Evolutionary conservation across 2,113 vertebrate genomes (phyloP), one percentile per base, ranked within the genome.

Genomic region (Thalassoma bifasciatum): DNA sequence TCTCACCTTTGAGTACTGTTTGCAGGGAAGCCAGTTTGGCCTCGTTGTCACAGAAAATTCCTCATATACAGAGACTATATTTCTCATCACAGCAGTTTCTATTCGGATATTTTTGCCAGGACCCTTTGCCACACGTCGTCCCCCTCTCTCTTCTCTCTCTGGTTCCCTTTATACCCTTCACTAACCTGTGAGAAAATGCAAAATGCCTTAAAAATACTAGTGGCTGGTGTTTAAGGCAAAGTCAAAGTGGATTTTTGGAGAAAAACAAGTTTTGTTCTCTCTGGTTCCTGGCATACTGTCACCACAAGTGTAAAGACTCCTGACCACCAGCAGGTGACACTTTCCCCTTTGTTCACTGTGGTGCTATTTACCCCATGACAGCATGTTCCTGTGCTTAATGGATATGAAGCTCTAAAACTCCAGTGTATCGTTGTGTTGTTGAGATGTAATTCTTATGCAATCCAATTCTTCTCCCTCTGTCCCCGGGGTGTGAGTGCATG

Each of bases 301-400:
- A 49, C 42, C 24, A 58, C 50, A 73, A 64, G 79, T 91, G 91
- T 83, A 93, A 79, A 78, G 75, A 75, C 83, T 70, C 59, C 10
- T 44, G 85, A 57, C 86, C 75, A 86, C 93, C 92, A 93, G 91
- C 79, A 93, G 93, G 92, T 93, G 92, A 92, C 92, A 93, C 92
- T 90, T 94, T 92, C 75, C 85, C 90, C 89, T 91, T 85, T 91
- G 86, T 84, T 89, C 88, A 60, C 68, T 26, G 24, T 52, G 61
- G 66, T 60, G 54, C 56, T 65, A 70, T 88, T 78, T 80, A 60
- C 81, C 46, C 46, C 37, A 46, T 82, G 66, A 82, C 73, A 75
- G 75, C 61, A 85, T 66, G 74, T 74, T 59, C 69, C 50, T 79
- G 62, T 68, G 50, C 46, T 61, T 72, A 73, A 82, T 64, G 42